Evolutionary conservation across 2,113 vertebrate species (phyloP).

Genomic region (Saccopteryx bilineata): DNA sequence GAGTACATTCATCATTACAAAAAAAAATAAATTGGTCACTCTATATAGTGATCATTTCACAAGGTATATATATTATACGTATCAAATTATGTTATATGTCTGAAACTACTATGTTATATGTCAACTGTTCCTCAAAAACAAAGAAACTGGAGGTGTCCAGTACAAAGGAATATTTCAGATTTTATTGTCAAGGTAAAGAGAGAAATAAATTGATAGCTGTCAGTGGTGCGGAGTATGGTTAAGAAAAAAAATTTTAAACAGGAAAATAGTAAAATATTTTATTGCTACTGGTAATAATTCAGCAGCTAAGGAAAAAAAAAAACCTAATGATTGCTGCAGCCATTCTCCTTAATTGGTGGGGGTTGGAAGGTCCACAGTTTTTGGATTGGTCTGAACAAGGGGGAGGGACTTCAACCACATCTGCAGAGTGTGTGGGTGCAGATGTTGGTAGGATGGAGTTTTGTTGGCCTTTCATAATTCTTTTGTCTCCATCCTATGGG

Average conservation of each 20-base stretch:
- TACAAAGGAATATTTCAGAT: background rate
- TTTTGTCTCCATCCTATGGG: background rate
- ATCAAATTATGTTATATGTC: background rate
- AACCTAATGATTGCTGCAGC: background rate
- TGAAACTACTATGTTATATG: background rate
- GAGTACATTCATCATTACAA: background rate
- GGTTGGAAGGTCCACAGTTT: background rate
- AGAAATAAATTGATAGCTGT: background rate
- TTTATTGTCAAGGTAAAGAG: background rate
- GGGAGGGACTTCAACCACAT: background rate
- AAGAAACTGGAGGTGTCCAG: background rate
- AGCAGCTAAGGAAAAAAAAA: background rate
- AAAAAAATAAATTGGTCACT: background rate
- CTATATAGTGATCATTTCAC: background rate
- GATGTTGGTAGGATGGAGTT: background rate
- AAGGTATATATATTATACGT: background rate
- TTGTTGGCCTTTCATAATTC: background rate
- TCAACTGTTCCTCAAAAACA: background rate
- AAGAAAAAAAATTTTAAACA: background rate
- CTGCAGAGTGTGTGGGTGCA: background rate
- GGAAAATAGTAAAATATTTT: background rate
- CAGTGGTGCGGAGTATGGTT: background rate
- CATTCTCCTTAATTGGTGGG: background rate
- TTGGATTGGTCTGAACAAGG: background rate
- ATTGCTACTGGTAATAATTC: background rate